Evolutionary conservation across 2,797 vertebrate genomes (phyloP).

Genomic region (Nasua narica): DNA sequence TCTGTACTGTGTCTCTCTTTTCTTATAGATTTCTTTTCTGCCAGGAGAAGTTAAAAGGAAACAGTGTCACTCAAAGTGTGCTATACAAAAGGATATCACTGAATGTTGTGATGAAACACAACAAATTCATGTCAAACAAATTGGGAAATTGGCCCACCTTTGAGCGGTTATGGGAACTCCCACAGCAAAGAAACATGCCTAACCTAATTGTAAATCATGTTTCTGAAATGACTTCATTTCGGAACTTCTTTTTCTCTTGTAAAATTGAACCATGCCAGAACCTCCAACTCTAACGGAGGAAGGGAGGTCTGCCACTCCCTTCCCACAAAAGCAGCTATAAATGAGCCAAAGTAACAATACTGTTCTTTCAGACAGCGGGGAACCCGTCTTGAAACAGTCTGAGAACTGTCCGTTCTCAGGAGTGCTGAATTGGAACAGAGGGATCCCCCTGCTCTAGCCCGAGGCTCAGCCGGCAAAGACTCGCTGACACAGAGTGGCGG

Average conservation of each 20-base stretch:
- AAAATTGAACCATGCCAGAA: background rate
- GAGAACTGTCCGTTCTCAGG: background rate
- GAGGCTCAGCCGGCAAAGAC: no score
- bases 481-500: accelerated
- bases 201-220: background rate
- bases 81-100: background rate
- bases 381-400: background rate
- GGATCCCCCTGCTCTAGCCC: background rate
- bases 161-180: background rate
- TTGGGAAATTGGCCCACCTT: background rate
- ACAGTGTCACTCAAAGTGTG: background rate
- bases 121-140: background rate
- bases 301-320: background rate
- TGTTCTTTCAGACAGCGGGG: background rate
- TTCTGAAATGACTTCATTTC: background rate
- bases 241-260: background rate
- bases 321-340: background rate
- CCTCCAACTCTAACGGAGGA: background rate
- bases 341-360: background rate
- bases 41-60: background rate
- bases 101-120: background rate
- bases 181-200: background rate
- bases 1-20: background rate
- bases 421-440: background rate
- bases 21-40: background rate